Evolutionary conservation across 2,888 invertebrate genomes (phyloP), one percentile per base, ranked within the genome.

Genomic region (Xestoiulus laeticollis): DNA sequence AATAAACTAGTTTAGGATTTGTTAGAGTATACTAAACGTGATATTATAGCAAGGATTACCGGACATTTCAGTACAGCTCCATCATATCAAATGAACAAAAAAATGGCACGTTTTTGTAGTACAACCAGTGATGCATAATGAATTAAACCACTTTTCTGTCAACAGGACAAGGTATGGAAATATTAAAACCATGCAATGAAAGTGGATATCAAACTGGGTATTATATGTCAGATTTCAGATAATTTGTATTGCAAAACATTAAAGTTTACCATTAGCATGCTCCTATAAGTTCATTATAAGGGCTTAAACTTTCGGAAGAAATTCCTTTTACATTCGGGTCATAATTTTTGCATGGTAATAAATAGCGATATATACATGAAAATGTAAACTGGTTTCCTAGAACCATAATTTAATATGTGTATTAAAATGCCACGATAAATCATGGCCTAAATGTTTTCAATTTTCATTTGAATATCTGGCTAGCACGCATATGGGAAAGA

Each of bases 181-280:
- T 30, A 78, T 78, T 30, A 78, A 59, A 78, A 48, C 30, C 30
- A 14, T 16, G 78, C 30, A 78, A 78, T 30, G 30, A 78, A 78
- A 78, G 26, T 16, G 12, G 78, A 38, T 30, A 30, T 30, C 16
- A 68, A 68, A 68, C 22, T 12, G 26, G 68, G 5, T 68, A 68
- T 78, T 48, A 48, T n/a, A n/a, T 78, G 78, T 78, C 78, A 78
- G 30, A 78, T 78, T 78, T 78, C 26, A 78, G 30, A 30, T 78
- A 78, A 78, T 78, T 78, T 78, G 78, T 30, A 78, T 5, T 5
- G 78, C 78, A 30, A 78, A 78, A 78, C 78, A 78, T 30, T 78
- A 78, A 78, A 14, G 30, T 14, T n/a, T n/a, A 8, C 78, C 78
- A 78, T 78, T 30, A 78, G 78, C 30, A 78, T 78, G 26, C 78